Conservation (phyloP, 2,888 invertebrate genomes). For the Amblyjoppa proteus region DNA sequence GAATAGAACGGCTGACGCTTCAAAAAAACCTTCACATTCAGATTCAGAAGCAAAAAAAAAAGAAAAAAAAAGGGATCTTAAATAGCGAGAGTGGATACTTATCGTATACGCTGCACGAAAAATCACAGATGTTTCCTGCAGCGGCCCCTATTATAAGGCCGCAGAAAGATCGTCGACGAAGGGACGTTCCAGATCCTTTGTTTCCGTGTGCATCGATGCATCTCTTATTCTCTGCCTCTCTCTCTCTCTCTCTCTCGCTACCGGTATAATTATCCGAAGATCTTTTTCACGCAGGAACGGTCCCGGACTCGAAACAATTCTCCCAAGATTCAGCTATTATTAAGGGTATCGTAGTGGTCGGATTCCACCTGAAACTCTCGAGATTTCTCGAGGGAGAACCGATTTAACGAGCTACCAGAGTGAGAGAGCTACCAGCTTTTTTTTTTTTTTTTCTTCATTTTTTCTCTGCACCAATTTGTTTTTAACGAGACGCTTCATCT, state of each 20-base stretch:
- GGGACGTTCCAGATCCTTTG: slow-evolving; percentile 59
- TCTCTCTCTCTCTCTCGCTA: slow-evolving; percentile 15
- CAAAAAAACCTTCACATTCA: neutral
- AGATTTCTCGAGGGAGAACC: neutral
- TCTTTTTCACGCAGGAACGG: slow-evolving; percentile 39
- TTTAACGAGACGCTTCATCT: too few relatives aligned
- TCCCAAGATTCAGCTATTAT: slow-evolving; percentile 28
- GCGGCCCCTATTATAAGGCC: slow-evolving; percentile 34
- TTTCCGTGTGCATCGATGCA: slow-evolving; percentile 63
- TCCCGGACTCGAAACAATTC: slow-evolving; percentile 31
- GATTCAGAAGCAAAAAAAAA: neutral
- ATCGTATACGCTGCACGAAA: slow-evolving; percentile 57
- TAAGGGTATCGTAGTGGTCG: neutral
- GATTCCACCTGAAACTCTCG: neutral
- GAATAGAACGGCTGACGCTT: neutral
- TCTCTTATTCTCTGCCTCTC: slow-evolving; percentile 20
- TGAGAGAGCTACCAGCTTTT: neutral
- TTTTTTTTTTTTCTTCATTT: neutral
- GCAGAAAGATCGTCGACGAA: slow-evolving; percentile 26
- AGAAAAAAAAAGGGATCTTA: neutral
- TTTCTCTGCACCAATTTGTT: neutral
- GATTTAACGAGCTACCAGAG: neutral
- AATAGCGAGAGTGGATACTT: slow-evolving; percentile 48
- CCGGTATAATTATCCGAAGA: slow-evolving; percentile 63
- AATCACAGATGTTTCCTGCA: slow-evolving; percentile 67